phyloP scores from a whole-genome alignment of 1,140 invertebrate genomes.

The Zaprionus inermis region DNA sequence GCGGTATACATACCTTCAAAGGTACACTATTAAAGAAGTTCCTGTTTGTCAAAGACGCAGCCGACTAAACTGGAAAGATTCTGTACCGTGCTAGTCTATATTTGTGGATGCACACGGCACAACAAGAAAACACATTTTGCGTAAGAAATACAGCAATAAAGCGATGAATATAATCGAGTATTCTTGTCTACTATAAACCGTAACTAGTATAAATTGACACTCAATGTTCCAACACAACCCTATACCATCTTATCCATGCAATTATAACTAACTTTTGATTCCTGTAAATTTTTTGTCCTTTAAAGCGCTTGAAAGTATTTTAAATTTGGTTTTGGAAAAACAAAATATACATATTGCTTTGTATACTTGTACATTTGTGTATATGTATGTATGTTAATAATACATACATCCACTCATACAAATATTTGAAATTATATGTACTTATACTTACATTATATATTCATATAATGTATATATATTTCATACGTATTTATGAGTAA shows the following conservation, averaged over 20 bases:
- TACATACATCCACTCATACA: conserved; percentile 8
- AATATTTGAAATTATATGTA: conserved; percentile 5
- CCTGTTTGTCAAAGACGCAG: conserved; percentile 80
- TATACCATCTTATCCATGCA: not conserved
- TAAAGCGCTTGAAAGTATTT: not conserved
- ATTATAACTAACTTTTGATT: not conserved
- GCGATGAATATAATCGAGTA: conserved; percentile 45
- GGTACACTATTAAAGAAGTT: conserved; percentile 79
- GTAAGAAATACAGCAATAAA: conserved; percentile 74
- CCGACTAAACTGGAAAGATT: conserved; percentile 84
- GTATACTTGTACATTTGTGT: conserved; percentile 5
- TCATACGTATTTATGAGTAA: conserved; percentile 10
- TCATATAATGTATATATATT: too few species aligned
- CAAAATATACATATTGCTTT: not conserved
- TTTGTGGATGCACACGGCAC: conserved; percentile 84
- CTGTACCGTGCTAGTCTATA: conserved; percentile 84
- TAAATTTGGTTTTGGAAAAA: conserved; percentile 11
- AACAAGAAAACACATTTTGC: conserved; percentile 81
- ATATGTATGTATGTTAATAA: conserved; percentile 3
- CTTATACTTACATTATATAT: not conserved
- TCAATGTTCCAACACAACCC: not conserved
- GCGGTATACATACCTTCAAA: conserved; percentile 59
- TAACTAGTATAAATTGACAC: conserved; percentile 16
- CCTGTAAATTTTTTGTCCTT: not conserved
- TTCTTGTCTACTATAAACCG: conserved; percentile 5